Evolutionary conservation across 2,113 vertebrate genomes (phyloP), one percentile per base, ranked within the genome.

Genomic region (Pionites leucogaster): DNA sequence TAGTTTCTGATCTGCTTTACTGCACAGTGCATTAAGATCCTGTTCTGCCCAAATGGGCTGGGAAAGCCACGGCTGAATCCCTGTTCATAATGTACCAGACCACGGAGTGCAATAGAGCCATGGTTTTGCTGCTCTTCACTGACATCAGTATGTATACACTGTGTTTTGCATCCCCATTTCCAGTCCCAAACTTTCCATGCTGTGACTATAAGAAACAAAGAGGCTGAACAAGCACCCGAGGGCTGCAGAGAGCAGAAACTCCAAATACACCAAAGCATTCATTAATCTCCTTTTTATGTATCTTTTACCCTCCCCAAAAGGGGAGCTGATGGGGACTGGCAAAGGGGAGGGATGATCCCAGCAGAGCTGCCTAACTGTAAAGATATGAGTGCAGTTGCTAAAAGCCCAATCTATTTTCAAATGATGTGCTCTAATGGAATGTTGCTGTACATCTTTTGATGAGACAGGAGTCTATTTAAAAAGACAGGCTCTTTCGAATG

Each of bases 391-490:
- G 93, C 89, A 84, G 94, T 96, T 97, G 96, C 97, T 98, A 97
- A 98, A 98, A 97, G 98, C 97, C 82, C 96, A 96, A 97, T 98
- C 97, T 98, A 97, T 98, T 97, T 97, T 97, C 96, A 97, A 98
- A 97, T 97, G 96, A 97, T 97, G 97, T 97, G 94, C 97, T 97
- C 94, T 98, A 98, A 98, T 98, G 97, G 98, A 97, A 98, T 98
- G 97, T 98, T 98, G 97, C 97, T 97, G 97, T 97, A 98, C 95
- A 97, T 97, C 97, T 96, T 97, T 97, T 98, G 97, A 98, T 97
- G 97, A 98, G 98, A 97, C 96, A 96, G 97, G 97, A 97, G 97
- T 97, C 97, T 98, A 98, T 98, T 97, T 98, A 97, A 97, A 97
- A 97, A 97, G 98, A 98, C 97, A 97, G 97, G 97, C 88, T 37